These are phyloP conservation scores for Opisthocomus hoazin DNA, from an alignment of 2,113 vertebrate genomes.

Conservation along the genomic window DNA sequence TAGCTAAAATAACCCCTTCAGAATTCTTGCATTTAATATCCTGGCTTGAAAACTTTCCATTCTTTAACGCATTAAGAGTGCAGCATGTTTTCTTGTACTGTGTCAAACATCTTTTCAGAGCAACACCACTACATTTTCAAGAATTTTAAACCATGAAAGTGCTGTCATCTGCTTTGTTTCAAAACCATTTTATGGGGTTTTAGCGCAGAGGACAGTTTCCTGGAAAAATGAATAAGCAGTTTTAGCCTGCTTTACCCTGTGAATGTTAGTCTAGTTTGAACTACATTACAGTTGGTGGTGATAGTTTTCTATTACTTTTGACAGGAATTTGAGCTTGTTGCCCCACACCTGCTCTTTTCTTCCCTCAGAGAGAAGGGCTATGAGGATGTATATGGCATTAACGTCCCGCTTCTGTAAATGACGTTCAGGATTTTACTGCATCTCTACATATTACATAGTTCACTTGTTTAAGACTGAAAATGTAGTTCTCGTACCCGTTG, in stretches of 20 bases:
- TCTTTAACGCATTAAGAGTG: not conserved
- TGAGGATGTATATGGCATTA: not conserved
- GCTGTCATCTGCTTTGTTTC: constrained; percentile 15
- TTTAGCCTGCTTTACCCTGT: not conserved
- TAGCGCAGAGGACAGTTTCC: not conserved
- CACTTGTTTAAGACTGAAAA: not conserved
- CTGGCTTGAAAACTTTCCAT: not conserved
- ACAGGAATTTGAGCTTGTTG: not conserved
- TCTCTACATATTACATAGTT: not conserved
- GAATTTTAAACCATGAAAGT: not conserved
- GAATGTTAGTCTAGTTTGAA: not conserved
- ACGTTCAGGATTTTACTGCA: not conserved
- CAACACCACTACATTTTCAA: not conserved
- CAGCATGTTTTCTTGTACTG: not conserved
- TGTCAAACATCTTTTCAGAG: not conserved
- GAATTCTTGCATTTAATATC: not conserved
- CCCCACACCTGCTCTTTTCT: not conserved
- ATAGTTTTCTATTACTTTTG: not conserved
- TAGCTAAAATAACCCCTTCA: not conserved
- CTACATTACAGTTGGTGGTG: not conserved
- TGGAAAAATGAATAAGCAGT: not conserved
- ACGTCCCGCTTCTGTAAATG: not conserved
- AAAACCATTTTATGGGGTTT: not conserved
- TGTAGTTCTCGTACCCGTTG: not conserved
- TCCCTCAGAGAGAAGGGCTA: not conserved